These are phyloP conservation scores for Poeciliopsis retropinna DNA, from an alignment of 2,113 vertebrate species.

Conservation along the genomic window DNA sequence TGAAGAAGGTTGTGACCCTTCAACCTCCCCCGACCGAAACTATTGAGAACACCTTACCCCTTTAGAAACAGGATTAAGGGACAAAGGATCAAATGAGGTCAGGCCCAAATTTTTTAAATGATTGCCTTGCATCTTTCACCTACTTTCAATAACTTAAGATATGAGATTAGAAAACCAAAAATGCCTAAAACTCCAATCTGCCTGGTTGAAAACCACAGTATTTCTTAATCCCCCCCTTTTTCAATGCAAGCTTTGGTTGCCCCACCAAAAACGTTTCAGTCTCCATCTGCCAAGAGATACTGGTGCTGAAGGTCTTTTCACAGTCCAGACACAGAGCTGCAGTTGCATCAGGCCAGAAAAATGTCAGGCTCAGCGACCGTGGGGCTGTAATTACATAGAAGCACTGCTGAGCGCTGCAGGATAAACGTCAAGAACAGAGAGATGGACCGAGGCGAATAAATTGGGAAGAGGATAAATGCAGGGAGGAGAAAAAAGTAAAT, in stretches of 20 bases:
- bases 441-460: slow-evolving; percentile 33
- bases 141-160: no score
- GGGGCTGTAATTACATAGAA: slow-evolving; percentile 80
- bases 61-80: no score
- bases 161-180: not conserved
- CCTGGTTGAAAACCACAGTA: not conserved
- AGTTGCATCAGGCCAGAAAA: slow-evolving; percentile 82
- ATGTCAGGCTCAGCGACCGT: slow-evolving; percentile 80
- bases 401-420: slow-evolving; percentile 79
- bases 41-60: no score
- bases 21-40: no score
- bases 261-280: slow-evolving; percentile 15
- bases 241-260: slow-evolving; percentile 10
- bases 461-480: slow-evolving; percentile 28
- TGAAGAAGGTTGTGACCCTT: no score
- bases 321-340: slow-evolving; percentile 66
- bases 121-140: no score
- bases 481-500: not conserved
- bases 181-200: no score
- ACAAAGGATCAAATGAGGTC: no score
- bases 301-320: slow-evolving; percentile 54
- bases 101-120: no score
- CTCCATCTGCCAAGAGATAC: slow-evolving; percentile 40
- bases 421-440: slow-evolving; percentile 64
- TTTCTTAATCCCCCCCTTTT: not conserved